phyloP scores from a whole-genome alignment of 2,888 invertebrate species.

The Drosophila infuscata region DNA sequence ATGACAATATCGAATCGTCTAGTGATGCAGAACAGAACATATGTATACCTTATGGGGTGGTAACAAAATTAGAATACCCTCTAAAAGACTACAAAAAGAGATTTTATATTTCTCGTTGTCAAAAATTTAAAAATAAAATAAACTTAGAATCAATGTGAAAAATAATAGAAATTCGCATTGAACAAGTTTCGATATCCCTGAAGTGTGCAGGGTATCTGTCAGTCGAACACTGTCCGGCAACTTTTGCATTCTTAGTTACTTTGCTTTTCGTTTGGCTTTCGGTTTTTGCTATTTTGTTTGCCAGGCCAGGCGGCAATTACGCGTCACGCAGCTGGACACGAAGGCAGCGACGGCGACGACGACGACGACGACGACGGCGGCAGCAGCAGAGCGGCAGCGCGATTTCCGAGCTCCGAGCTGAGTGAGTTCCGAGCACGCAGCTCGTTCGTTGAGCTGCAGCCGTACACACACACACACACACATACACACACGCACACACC shows the following conservation, averaged over 20 bases:
- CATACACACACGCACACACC: constrained; percentile 31
- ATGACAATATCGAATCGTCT: neutral
- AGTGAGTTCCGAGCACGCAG: constrained; percentile 46
- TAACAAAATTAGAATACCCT: neutral
- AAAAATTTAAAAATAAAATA: neutral
- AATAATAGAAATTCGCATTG: neutral
- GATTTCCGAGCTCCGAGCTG: constrained; percentile 22
- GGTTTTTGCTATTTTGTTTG: constrained; percentile 39
- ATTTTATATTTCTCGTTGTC: neutral
- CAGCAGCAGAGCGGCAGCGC: constrained; percentile 25
- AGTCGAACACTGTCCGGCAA: too few species aligned
- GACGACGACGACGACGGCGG: neutral
- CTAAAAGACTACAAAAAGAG: neutral
- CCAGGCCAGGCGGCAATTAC: constrained; percentile 64
- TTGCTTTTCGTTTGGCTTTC: constrained; percentile 25
- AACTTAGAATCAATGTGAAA: neutral
- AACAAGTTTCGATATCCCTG: neutral
- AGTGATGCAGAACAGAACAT: neutral
- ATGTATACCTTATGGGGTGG: neutral
- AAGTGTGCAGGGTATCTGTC: constrained; percentile 2
- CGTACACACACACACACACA: constrained; percentile 21
- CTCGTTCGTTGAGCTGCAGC: constrained; percentile 43
- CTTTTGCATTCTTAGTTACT: neutral
- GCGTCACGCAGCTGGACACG: constrained; percentile 75
- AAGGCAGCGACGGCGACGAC: neutral